These are phyloP conservation scores for Sipha maydis DNA, from an alignment of 2,888 invertebrate species.

Conservation along the genomic window DNA sequence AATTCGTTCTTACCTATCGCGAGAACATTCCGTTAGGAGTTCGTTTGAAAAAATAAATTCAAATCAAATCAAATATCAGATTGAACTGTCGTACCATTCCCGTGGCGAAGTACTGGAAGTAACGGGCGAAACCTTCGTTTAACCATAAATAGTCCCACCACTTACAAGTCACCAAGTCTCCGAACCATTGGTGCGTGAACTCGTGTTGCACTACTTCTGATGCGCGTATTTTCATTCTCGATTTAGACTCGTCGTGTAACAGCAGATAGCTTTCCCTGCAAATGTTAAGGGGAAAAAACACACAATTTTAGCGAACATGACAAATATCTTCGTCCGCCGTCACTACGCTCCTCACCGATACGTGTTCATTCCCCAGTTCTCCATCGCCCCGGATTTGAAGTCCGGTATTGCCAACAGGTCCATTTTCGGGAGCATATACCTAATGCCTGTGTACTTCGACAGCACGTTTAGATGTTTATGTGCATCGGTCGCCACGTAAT, in stretches of 20 bases:
- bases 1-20: slow-evolving; percentile 63
- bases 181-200: slow-evolving; percentile 97
- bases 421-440: slow-evolving; percentile 81
- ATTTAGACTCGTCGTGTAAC: slow-evolving; percentile 43
- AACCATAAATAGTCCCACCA: slow-evolving; percentile 63
- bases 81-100: slow-evolving; percentile 43
- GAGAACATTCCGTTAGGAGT: not conserved
- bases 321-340: not conserved
- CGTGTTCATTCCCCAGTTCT: slow-evolving; percentile 83
- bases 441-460: slow-evolving; percentile 72
- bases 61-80: not conserved
- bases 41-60: not conserved
- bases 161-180: slow-evolving; percentile 83
- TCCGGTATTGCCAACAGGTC: slow-evolving; percentile 93
- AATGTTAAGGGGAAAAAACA: not conserved
- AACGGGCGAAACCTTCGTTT: slow-evolving; percentile 63
- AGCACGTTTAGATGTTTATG: slow-evolving; percentile 72
- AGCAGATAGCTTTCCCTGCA: slow-evolving; percentile 6
- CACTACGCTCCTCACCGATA: slow-evolving; percentile 70
- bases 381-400: slow-evolving; percentile 89
- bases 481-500: slow-evolving; percentile 72
- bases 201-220: slow-evolving; percentile 91
- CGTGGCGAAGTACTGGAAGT: slow-evolving; percentile 60
- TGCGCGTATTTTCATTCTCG: slow-evolving; percentile 73
- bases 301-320: not conserved